Percentiles rank a stretch among this genome's conserved stretches.
Conservation (phyloP, 2,113 vertebrate species). For the Baryphthengus martii region DNA sequence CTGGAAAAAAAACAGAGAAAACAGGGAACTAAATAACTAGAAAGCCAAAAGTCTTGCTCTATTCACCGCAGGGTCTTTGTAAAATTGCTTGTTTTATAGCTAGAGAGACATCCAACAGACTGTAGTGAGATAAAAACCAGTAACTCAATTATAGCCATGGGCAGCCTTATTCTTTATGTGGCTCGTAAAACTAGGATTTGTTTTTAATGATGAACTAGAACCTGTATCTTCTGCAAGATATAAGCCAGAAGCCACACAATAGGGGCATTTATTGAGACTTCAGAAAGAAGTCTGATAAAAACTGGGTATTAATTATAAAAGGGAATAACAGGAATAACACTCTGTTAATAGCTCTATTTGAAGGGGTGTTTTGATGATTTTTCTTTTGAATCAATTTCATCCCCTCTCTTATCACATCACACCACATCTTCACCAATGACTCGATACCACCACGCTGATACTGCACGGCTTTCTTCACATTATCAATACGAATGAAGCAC, state of each 20-base stretch:
- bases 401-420: constrained; percentile 3
- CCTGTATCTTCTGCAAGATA: constrained; percentile 29
- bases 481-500: constrained; percentile 28
- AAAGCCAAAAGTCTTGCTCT: constrained; percentile 50
- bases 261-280: constrained; percentile 37
- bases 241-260: constrained; percentile 32
- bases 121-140: constrained; percentile 56
- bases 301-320: constrained; percentile 50
- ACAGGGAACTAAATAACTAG: constrained; percentile 54
- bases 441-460: not conserved
- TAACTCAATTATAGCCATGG: constrained; percentile 62
- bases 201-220: constrained; percentile 65
- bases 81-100: constrained; percentile 66
- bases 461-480: not conserved
- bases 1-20: constrained; percentile 15
- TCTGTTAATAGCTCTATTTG: not conserved
- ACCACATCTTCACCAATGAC: not conserved
- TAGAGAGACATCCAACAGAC: constrained; percentile 51
- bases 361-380: constrained; percentile 28
- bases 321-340: not conserved
- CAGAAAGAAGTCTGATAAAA: constrained; percentile 48
- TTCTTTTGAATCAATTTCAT: constrained; percentile 24
- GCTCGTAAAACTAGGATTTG: constrained; percentile 52
- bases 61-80: constrained; percentile 49
- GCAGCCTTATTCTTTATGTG: constrained; percentile 53